Evolutionary conservation across 2,888 invertebrate species (phyloP), one percentile per base, ranked within the genome.

Genomic region (Lepidonotus clava): DNA sequence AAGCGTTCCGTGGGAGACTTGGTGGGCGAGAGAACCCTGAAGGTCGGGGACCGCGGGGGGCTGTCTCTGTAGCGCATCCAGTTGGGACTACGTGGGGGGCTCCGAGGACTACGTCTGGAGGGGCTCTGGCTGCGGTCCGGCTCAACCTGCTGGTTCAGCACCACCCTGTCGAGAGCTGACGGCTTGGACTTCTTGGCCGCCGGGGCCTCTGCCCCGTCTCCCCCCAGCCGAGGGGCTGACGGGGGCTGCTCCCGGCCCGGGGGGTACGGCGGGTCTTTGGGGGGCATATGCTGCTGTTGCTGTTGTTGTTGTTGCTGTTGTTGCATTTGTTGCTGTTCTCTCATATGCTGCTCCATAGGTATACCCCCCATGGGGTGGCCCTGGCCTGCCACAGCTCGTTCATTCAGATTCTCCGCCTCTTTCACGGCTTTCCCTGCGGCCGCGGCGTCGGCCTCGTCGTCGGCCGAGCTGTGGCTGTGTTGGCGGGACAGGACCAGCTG

Each of bases 1-100:
- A 91, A 91, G 53, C 91, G 88, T 85, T 92, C 92, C 77, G 92
- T 92, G 18, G 93, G 93, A 8, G 92, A 92, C 5, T 91, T 91
- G 0, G 92, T 90, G 4, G 93, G 92, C 18, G 90, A 89, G 0
- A 92, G 90, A 87, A n/a, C 91, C 89, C 87, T 46, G 61, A 87
- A 51, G 34, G 87, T 87, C 21, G 88, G 88, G 5, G 89, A 89
- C 6, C 89, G 85, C 14, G 90, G 89, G 0, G 90, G 89, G 67
- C 89, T 89, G 41, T 89, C 90, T 18, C 89, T 40, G 84, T 89
- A 89, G 4, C 90, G 80, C 88, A 88, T 88, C 93, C 93, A 89
- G 34, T 86, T 92, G 1, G 93, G 93, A 87, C 93, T 93, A n/a
- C 92, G 89, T 0, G 93, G 93, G 0, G 92, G 93, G 8, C 92